Conservation (phyloP, 2,113 vertebrate species). For the Neomonachus schauinslandi region DNA sequence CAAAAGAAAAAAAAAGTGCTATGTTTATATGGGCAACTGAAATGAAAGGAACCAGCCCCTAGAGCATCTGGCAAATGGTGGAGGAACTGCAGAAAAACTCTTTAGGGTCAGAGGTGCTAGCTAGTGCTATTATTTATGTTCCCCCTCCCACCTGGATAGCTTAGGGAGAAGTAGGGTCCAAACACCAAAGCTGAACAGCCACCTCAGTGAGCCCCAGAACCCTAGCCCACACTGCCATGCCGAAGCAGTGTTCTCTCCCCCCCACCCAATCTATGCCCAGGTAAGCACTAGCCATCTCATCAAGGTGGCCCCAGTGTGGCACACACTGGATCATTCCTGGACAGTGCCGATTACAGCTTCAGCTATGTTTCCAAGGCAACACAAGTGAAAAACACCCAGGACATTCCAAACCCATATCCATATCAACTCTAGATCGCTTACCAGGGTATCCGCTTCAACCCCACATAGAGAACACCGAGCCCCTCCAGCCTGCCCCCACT, state of each 20-base stretch:
- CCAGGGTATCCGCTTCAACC: neutral
- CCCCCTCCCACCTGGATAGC: neutral
- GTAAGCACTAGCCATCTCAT: neutral
- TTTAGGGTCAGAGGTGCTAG: neutral
- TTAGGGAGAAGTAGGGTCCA: neutral
- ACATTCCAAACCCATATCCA: neutral
- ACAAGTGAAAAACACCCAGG: neutral
- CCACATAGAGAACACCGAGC: neutral
- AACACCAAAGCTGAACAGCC: neutral
- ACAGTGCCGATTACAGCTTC: neutral
- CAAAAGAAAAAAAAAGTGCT: neutral
- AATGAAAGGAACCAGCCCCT: neutral
- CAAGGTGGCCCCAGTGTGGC: neutral
- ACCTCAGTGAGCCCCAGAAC: neutral
- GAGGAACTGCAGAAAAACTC: neutral
- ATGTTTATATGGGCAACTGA: neutral
- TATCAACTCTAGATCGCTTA: neutral
- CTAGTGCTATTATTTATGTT: neutral
- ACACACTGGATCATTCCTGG: neutral
- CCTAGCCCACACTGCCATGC: neutral
- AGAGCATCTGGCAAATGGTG: neutral
- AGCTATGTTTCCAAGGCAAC: neutral
- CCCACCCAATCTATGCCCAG: neutral
- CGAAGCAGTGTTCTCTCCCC: neutral
- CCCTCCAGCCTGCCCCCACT: neutral